Evolutionary conservation across 2,888 invertebrate species (phyloP).

Genomic region (Drosophila merina): DNA sequence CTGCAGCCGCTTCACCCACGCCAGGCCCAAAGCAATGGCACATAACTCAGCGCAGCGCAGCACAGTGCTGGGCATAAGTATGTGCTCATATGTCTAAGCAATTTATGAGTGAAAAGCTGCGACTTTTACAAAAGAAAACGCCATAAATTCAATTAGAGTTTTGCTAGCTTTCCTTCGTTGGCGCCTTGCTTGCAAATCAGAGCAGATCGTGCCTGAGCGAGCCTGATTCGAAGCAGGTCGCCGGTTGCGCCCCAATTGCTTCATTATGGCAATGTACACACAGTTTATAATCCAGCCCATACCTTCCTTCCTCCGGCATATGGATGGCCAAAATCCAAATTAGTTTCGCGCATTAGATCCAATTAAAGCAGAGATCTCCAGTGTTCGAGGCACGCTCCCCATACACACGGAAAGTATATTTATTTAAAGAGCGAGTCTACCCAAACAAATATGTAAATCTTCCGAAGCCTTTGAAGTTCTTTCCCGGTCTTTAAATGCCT

Average conservation of each 20-base stretch:
- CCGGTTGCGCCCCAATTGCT: constrained; percentile 65
- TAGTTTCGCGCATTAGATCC: constrained; percentile 71
- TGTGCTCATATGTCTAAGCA: constrained; percentile 57
- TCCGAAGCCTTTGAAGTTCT: constrained; percentile 40
- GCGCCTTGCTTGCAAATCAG: constrained; percentile 68
- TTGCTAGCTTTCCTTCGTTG: constrained; percentile 12
- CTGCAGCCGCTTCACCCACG: constrained; percentile 73
- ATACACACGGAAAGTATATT: constrained; percentile 51
- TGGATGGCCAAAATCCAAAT: constrained; percentile 54
- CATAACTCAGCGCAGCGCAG: constrained; percentile 52
- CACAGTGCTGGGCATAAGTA: constrained; percentile 31
- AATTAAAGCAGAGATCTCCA: constrained; percentile 48
- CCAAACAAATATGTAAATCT: constrained; percentile 48
- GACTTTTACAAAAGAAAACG: constrained; percentile 68
- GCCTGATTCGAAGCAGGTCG: constrained; percentile 57
- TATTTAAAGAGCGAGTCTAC: constrained; percentile 49
- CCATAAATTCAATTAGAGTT: constrained; percentile 76
- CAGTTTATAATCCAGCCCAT: constrained; percentile 3
- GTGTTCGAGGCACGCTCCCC: not conserved
- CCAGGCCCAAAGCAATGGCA: constrained; percentile 58
- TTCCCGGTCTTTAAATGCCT: constrained; percentile 53
- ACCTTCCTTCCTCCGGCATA: constrained; percentile 34
- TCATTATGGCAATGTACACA: constrained; percentile 7
- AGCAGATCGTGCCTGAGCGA: constrained; percentile 53
- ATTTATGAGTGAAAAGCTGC: constrained; percentile 75